Conservation (phyloP, 2,113 vertebrate species). For the Eudorcas thomsonii region DNA sequence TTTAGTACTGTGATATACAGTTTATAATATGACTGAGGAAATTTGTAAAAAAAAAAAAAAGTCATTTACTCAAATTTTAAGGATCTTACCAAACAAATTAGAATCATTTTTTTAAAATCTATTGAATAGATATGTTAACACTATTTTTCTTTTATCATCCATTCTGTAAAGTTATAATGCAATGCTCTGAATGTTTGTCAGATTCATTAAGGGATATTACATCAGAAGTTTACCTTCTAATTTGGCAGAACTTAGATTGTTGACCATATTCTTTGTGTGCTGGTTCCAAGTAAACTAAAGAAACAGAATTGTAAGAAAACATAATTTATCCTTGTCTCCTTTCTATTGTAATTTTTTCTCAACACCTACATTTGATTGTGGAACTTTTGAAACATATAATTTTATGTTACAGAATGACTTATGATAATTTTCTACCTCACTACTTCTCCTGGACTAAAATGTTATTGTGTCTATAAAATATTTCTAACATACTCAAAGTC, state of each 20-base stretch:
- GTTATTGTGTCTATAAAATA: background rate
- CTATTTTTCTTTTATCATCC: background rate
- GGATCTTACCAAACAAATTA: background rate
- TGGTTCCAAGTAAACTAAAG: background rate
- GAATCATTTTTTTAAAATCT: background rate
- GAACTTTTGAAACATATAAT: background rate
- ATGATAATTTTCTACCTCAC: background rate
- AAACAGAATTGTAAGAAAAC: background rate
- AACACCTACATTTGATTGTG: background rate
- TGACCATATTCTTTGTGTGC: background rate
- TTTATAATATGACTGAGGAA: background rate
- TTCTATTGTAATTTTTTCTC: background rate
- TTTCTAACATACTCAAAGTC: background rate
- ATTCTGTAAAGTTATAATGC: background rate
- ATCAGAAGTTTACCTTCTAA: background rate
- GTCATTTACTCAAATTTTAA: background rate
- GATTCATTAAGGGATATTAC: background rate
- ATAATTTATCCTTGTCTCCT: slow-evolving; percentile 15
- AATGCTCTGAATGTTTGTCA: background rate
- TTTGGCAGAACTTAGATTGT: background rate
- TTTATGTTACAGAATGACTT: background rate
- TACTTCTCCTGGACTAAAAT: background rate
- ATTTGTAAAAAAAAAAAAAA: background rate
- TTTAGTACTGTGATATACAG: background rate
- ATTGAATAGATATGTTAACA: background rate